A percentile compares a stretch with the other conserved stretches of the same genome.
Conservation (phyloP, 2,113 vertebrate species). For the Emydura subglobosa region DNA sequence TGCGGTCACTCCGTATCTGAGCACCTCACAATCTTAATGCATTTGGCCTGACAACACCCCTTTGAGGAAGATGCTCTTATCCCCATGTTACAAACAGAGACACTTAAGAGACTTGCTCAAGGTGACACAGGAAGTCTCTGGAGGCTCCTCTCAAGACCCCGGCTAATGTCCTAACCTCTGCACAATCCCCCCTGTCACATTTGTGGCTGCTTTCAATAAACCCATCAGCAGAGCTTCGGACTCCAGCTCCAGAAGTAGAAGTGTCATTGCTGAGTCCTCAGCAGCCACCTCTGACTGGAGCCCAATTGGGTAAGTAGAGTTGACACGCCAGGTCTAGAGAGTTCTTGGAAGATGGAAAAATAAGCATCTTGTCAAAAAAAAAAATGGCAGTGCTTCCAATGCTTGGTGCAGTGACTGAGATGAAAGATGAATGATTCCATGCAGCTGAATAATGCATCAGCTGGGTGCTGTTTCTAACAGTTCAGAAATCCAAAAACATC, state of each 20-base stretch:
- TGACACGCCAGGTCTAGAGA: conserved; percentile 29
- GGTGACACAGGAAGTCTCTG: not conserved
- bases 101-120: not conserved
- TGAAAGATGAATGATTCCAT: conserved; percentile 13
- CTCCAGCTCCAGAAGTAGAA: not conserved
- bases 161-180: not conserved
- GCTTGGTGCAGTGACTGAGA: conserved; percentile 7
- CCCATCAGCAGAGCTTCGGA: not conserved
- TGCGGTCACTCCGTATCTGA: not conserved
- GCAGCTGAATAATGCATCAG: conserved; percentile 22
- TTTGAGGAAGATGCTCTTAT: not conserved
- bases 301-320: not conserved
- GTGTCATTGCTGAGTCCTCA: not conserved
- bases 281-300: conserved; percentile 12
- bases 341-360: conserved; percentile 28
- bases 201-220: not conserved
- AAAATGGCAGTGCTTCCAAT: not conserved
- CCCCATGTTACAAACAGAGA: not conserved
- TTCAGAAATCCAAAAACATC: conserved; percentile 31
- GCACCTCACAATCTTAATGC: not conserved
- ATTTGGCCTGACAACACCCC: not conserved
- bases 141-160: not conserved
- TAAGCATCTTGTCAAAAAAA: conserved; percentile 13
- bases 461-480: not conserved
- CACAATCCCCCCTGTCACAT: not conserved